Evolutionary conservation across 1,140 invertebrate genomes (phyloP), one percentile per base, ranked within the genome.

Genomic region (Brachionus calyciflorus): DNA sequence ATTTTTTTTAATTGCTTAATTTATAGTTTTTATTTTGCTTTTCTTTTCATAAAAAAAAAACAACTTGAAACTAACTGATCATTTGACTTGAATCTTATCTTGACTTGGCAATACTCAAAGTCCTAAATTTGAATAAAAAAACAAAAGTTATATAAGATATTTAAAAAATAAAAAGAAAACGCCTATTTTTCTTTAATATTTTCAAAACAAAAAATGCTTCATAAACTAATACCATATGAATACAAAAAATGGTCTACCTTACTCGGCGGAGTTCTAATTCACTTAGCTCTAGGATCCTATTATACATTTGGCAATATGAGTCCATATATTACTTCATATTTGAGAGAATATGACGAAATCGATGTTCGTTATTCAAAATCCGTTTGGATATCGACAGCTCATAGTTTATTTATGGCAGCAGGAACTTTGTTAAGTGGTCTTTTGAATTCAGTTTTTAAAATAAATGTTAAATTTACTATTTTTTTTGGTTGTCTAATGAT

Each of bases 271-370:
- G 26, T 75, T 9, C 28, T 75, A 7, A 75, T 75, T 40, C 70
- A 75, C 41, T 57, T 75, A 9, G 21, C 70, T 3, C 41, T 75
- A 10, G 70, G 70, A 19, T 41, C 48, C 19, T 57, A 14, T n/a
- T 75, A 75, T 41, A 37, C 46, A 24, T 53, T 75, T 12, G 70
- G 70, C 3, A 86, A 86, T 69, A 79, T 87, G 78, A 84, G 80
- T 53, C 85, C 86, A 5, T 87, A 87, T 78, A 79, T 87, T 77
- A 84, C 82, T 9, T 87, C 86, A 0, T 87, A 85, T 77, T 78
- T 87, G 37, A 80, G 82, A 40, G 37, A 68, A 30, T 55, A 75
- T 17, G 49, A 76, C 14, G 57, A 79, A 3, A 26, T 55, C 14
- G 46, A 79, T 41, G 78, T 85, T 26, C 81, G 77, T 6, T 85